Base-by-base conservation (phyloP, 2,888 invertebrate species). In the Apeira syringaria region DNA sequence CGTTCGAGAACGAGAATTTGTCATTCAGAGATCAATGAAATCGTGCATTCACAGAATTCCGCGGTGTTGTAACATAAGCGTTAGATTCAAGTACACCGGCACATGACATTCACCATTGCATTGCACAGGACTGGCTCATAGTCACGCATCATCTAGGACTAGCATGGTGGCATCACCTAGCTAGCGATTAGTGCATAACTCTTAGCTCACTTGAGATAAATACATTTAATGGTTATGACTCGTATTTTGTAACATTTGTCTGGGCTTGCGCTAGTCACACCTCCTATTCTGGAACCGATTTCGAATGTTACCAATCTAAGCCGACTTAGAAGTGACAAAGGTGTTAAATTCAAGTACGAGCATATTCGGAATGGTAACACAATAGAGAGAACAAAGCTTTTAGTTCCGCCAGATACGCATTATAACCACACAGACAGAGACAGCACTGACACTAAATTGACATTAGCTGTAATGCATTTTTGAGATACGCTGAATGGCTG, bases 121-220 rank as follows among this genome's bases (percentile, higher is more conserved):
- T 84, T 79, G 87, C 88, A 88, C 88, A 81, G 75, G 75, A 76
- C 75, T 81, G 83, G 82, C 82, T 79, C 78, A 78, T 74, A 72
- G 79, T 79, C 77, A 80, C 70, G 69, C 72, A 75, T 70, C 80
- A 87, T 82, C 57, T 78, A 80, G 78, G 80, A 76, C 81, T 82
- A 80, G 84, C 83, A 86, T 80, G 85, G 84, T 87, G 85, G 70
- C 73, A 70, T 77, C 79, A 85, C 85, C 85, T 84, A 81, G 84
- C 83, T 82, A 82, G 73, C 64, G 53, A 63, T 80, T 85, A 86
- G 85, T 79, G 83, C 80, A 83, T 83, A 47, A 29, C 18, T 69
- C 64, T 63, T 64, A 66, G 70, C 57, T 62, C 64, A 65, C 61
- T 50, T 67, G 61, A 64, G 55, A 47, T 50, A 63, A 56, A 52